Evolutionary conservation across 2,797 vertebrate genomes (phyloP).

Genomic region (Centropyge bicolor): DNA sequence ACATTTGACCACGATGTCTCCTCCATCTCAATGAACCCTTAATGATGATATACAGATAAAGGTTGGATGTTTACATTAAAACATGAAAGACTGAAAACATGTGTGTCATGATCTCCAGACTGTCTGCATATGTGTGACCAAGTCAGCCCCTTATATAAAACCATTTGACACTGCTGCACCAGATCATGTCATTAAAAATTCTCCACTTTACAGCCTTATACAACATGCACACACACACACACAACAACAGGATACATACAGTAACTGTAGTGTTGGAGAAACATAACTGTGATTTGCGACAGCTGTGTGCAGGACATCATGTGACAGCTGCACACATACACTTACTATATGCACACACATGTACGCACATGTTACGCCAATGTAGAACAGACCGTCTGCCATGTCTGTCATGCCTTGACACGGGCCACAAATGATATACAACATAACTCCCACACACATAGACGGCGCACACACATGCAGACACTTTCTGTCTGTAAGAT

Average conservation of each 20-base stretch:
- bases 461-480: conserved; percentile 16
- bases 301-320: conserved; percentile 72
- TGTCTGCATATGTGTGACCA: neutral
- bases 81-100: neutral
- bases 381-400: conserved; percentile 75
- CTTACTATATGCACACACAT: conserved; percentile 17
- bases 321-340: conserved; percentile 57
- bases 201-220: conserved; percentile 17
- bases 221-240: conserved; percentile 3
- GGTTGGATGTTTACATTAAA: neutral
- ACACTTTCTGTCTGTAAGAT: conserved; percentile 18
- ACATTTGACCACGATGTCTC: neutral
- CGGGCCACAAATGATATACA: conserved; percentile 77
- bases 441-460: conserved; percentile 66
- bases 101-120: neutral
- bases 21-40: neutral
- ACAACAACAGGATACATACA: conserved; percentile 23
- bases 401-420: conserved; percentile 81
- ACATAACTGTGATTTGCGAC: conserved; percentile 69
- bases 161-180: neutral
- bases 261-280: conserved; percentile 45
- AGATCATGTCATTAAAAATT: conserved; percentile 23
- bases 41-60: too few relatives aligned
- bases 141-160: conserved; percentile 14
- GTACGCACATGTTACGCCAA: conserved; percentile 34